Base-by-base conservation (phyloP, 1,140 invertebrate genomes). In the Cotesia chilonis region DNA sequence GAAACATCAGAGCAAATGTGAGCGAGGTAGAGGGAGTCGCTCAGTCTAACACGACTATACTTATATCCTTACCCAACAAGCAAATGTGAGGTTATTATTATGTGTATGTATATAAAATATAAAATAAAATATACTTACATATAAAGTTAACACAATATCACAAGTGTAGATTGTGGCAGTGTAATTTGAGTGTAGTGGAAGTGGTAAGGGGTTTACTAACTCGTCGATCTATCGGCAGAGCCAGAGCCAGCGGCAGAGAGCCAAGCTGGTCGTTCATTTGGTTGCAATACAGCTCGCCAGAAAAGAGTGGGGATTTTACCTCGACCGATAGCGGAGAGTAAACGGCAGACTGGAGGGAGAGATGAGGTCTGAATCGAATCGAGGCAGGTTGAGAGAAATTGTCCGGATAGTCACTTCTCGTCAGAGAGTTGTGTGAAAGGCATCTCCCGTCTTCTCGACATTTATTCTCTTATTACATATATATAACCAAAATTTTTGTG, bases 321-420 rank as follows among this genome's bases (percentile, higher is more conserved):
- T n/a, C 63, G 14, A 61, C 69, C 38, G 63, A 61, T 59, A 70
- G 61, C 14, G 67, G 70, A 72, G 73, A 73, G 52, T n/a, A 47
- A 64, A 61, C 68, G 63, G 59, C 54, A 61, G 71, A 28, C 37
- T 52, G 66, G 72, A 70, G 67, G 66, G 74, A 75, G 74, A 74
- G 79, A 83, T 81, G 77, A 74, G 71, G 70, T 69, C 65, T 14
- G 28, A 63, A 54, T 17, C 41, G 36, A 38, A 12, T 17, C 20
- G 67, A 68, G 51, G 76, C 77, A 77, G 76, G 73, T 78, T 75
- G 75, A 80, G 78, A 80, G 79, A 80, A 83, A 80, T 81, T 82
- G 77, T 82, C 77, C 78, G 80, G 12, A 65, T 73, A 76, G 74
- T 79, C 76, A 80, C 74, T 80, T 77, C 76, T 77, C 61, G 69